Evolutionary conservation across 2,113 vertebrate species (phyloP).

Genomic region (Macquaria ambigua): DNA sequence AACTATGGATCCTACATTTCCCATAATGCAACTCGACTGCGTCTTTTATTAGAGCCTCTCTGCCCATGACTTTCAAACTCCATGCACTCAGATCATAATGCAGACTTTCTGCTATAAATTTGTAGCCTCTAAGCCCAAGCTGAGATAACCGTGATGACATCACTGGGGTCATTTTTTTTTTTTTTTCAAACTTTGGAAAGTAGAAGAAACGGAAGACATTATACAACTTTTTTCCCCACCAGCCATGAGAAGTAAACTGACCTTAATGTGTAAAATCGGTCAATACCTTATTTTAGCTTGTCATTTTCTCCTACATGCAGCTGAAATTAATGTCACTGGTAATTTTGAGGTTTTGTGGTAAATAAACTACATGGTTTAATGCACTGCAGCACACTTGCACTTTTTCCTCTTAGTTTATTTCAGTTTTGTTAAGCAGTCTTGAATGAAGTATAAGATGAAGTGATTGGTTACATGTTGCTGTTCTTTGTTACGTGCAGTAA

Average conservation of each 20-base stretch:
- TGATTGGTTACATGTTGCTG: conserved; percentile 10
- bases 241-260: neutral
- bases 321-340: neutral
- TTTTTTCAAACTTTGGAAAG: neutral
- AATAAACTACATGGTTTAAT: neutral
- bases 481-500: neutral
- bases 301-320: neutral
- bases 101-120: neutral
- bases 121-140: neutral
- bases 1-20: neutral
- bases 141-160: neutral
- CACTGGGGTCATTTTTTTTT: too few relatives aligned
- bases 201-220: neutral
- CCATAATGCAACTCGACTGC: neutral
- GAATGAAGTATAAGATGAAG: conserved; percentile 40
- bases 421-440: conserved; percentile 69
- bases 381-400: conserved; percentile 33
- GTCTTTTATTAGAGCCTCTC: neutral
- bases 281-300: too few relatives aligned
- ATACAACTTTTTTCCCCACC: neutral
- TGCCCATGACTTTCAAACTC: neutral
- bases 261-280: neutral
- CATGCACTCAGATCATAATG: neutral
- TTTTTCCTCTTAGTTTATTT: conserved; percentile 76
- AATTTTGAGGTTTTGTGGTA: neutral